phyloP scores from a whole-genome alignment of 1,140 invertebrate genomes.

The Sesamia nonagrioides region DNA sequence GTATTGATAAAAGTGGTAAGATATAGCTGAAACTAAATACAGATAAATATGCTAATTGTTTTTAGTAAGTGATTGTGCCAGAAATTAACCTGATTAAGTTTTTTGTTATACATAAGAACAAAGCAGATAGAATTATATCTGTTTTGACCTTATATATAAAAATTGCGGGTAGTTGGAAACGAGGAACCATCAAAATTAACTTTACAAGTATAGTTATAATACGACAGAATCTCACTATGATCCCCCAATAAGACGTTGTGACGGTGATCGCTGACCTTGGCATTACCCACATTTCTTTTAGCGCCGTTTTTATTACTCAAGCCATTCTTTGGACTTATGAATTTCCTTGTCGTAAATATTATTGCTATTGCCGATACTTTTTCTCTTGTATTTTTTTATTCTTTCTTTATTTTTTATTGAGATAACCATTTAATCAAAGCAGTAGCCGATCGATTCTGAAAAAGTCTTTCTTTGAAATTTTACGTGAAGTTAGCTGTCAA shows the following conservation, averaged over 20 bases:
- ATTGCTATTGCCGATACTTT: slow-evolving; percentile 34
- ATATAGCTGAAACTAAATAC: too few relatives aligned
- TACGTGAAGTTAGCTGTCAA: too few relatives aligned
- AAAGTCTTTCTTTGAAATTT: background rate
- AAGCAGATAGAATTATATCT: too few relatives aligned
- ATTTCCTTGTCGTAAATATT: slow-evolving; percentile 39
- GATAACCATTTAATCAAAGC: slow-evolving; percentile 10
- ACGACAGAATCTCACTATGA: background rate
- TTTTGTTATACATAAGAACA: too few relatives aligned
- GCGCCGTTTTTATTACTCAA: slow-evolving; percentile 44
- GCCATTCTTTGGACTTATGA: slow-evolving; percentile 42
- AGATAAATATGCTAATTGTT: too few relatives aligned
- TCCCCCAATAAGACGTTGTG: slow-evolving; percentile 9
- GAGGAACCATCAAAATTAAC: background rate
- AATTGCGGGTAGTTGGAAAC: background rate
- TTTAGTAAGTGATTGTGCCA: too few relatives aligned
- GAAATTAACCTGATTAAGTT: too few relatives aligned
- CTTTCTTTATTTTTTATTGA: slow-evolving; percentile 10
- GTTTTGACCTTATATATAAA: too few relatives aligned
- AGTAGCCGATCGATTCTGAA: too few relatives aligned
- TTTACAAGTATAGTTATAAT: background rate
- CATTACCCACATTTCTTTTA: slow-evolving; percentile 36
- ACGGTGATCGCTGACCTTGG: slow-evolving; percentile 21
- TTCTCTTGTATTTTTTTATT: slow-evolving; percentile 6
- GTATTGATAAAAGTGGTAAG: too few relatives aligned